phyloP scores from a whole-genome alignment of 2,797 vertebrate genomes.

The Cyprinodon diabolis region DNA sequence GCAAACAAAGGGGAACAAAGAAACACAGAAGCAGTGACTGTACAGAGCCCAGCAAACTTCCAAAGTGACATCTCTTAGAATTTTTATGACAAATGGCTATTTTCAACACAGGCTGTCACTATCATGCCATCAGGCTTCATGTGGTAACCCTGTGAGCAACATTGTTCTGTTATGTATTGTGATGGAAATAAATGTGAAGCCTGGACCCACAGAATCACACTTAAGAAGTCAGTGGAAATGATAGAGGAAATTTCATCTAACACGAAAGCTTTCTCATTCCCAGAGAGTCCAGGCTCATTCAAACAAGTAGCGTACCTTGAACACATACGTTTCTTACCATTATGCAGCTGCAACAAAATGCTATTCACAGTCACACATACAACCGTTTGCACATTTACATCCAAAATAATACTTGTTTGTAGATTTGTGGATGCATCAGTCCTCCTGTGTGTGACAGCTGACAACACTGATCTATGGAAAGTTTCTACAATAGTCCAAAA shows the following conservation, averaged over 20 bases:
- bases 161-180: constrained; percentile 1
- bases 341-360: background rate
- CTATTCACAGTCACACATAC: background rate
- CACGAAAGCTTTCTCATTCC: background rate
- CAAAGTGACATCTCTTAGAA: background rate
- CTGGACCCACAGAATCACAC: background rate
- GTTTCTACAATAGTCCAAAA: background rate
- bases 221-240: constrained; percentile 1
- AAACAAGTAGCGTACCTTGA: background rate
- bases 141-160: background rate
- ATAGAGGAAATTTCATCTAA: constrained; percentile 1
- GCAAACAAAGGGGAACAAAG: background rate
- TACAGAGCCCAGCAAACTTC: background rate
- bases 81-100: constrained; percentile 7
- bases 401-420: background rate
- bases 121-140: background rate
- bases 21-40: background rate
- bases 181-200: background rate
- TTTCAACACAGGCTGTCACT: constrained; percentile 8
- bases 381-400: background rate
- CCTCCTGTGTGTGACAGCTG: background rate
- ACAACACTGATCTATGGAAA: background rate
- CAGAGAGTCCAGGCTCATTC: background rate
- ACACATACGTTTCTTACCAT: background rate
- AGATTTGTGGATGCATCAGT: background rate